Base-by-base conservation (phyloP, 2,888 invertebrate genomes). In the Luperina testacea region DNA sequence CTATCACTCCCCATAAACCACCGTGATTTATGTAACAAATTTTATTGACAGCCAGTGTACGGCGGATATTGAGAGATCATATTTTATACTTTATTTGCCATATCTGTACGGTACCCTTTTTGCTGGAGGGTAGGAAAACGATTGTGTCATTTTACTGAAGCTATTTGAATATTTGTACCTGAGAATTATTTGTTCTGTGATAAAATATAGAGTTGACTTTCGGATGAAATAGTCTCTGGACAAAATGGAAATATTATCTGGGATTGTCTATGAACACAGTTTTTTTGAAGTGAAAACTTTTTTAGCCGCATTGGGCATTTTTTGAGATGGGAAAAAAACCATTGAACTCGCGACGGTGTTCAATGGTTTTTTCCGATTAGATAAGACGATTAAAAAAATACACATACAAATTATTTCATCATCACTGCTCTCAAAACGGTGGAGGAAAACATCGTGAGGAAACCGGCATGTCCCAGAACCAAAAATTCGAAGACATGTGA, bases 1-100 rank as follows among this genome's bases (percentile, higher is more conserved):
- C 86, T 88, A 90, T 90, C 88, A 90, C 89, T 89, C 88, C 90
- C 90, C 83, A 88, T 86, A 86, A 86, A 83, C 87, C 82, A 74
- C 79, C 17, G 80, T 92, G 91, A 92, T 91, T 92, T 92, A 92
- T 91, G 86, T 84, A 64, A 84, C 87, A 86, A 91, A 90, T 89
- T 89, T 87, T 89, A 89, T 92, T 90, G 91, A 92, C 91, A 91
- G 88, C 75, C 83, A 87, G 84, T 88, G 87, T 83, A 84, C 82
- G 87, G 73, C 84, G 82, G 87, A 78, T 91, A 91, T 91, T 87
- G 89, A 87, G 85, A 86, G 88, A 90, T 92, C 92, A 92, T 92
- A 92, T 92, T 91, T 92, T 90, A 92, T 91, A 91, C 90, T 92
- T 91, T 92, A 92, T 90, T 88, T 85, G 75, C 76, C 78, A 86